These are phyloP conservation scores for Ceratina australensis DNA, from an alignment of 1,140 invertebrate species.

Conservation along the genomic window DNA sequence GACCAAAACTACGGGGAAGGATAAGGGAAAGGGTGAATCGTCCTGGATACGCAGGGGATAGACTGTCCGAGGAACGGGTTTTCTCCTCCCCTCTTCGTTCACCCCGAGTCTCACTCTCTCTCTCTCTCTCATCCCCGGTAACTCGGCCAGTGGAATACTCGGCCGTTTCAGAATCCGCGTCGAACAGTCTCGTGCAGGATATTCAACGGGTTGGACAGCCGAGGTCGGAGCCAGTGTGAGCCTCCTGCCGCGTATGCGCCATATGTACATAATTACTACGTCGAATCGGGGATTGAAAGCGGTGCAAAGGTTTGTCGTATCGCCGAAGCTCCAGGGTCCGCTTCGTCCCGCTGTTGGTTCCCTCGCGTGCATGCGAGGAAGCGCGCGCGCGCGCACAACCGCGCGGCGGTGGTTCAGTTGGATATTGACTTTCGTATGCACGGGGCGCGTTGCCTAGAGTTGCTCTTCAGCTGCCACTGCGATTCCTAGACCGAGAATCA, in stretches of 20 bases:
- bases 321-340: slow-evolving; percentile 53
- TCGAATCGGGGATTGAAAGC: slow-evolving; percentile 50
- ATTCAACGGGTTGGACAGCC: background rate
- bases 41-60: background rate
- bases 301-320: slow-evolving; percentile 49
- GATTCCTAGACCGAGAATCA: background rate
- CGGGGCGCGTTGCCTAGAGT: slow-evolving; percentile 60
- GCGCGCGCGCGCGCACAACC: slow-evolving; percentile 63
- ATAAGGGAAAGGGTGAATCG: background rate
- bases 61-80: background rate
- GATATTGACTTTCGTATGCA: slow-evolving; percentile 68
- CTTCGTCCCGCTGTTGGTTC: slow-evolving; percentile 44
- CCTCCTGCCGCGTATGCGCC: slow-evolving; percentile 44
- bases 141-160: slow-evolving; percentile 25
- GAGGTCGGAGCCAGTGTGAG: slow-evolving; percentile 1
- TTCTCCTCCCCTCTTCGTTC: background rate
- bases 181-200: slow-evolving; percentile 9
- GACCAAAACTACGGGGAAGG: background rate
- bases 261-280: slow-evolving; percentile 53
- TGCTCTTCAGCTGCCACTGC: slow-evolving; percentile 23
- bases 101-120: too few relatives aligned
- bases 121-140: background rate
- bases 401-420: slow-evolving; percentile 68
- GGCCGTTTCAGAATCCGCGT: slow-evolving; percentile 27
- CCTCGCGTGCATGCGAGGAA: slow-evolving; percentile 42